These are phyloP conservation scores for Habropoda laboriosa DNA, from an alignment of 1,140 invertebrate genomes.

Conservation along the genomic window DNA sequence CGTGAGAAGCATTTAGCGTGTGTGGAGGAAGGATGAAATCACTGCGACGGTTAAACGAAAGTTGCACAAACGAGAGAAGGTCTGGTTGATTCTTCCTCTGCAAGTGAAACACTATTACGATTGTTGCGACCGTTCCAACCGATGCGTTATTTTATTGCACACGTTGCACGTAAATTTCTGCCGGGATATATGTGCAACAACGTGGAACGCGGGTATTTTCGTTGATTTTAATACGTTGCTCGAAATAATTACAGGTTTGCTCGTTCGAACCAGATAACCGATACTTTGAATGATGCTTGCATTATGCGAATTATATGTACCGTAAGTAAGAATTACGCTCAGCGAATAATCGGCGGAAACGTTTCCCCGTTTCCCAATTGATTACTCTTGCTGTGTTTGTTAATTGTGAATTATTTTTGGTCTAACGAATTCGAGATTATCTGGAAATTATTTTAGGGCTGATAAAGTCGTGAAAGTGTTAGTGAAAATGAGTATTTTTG, in stretches of 20 bases:
- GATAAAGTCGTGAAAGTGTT: no score
- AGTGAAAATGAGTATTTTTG: no score
- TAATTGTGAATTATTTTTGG: no score
- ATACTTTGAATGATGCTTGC: background rate
- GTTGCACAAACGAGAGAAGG: background rate
- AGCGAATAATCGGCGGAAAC: background rate
- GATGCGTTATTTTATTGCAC: background rate
- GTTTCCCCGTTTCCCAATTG: background rate
- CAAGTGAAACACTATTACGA: background rate
- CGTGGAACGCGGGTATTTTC: background rate
- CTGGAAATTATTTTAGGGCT: no score
- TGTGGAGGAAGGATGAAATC: background rate
- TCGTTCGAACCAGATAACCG: background rate
- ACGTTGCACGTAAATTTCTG: background rate
- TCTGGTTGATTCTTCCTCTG: background rate
- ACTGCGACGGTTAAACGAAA: background rate
- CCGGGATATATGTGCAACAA: background rate
- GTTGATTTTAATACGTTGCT: background rate
- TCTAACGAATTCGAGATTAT: no score
- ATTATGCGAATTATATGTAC: background rate
- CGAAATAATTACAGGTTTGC: background rate
- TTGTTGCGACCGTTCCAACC: no score
- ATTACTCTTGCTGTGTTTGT: background rate
- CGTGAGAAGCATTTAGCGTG: no score
- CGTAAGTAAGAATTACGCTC: background rate